Evolutionary conservation across 2,113 vertebrate genomes (phyloP), one percentile per base, ranked within the genome.

Genomic region (Trogon surrucura): DNA sequence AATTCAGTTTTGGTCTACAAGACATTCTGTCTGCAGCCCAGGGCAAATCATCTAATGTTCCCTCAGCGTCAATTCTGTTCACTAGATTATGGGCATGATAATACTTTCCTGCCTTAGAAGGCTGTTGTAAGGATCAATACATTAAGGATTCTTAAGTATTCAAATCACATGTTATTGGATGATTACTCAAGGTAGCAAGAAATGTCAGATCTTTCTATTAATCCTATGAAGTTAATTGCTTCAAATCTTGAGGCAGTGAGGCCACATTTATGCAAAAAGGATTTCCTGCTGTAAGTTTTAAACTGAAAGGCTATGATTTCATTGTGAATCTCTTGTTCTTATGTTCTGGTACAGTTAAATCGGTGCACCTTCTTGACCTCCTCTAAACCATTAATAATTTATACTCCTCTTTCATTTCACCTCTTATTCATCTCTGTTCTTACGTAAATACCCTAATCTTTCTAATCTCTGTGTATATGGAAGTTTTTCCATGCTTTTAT

Each of bases 311-410:
- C 38, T 85, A 30, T 17, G 45, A 86, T 94, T 94, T 70, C 64
- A 72, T 19, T 83, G 29, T 70, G 65, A 92, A 88, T 20, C 20
- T 60, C 70, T 94, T 96, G 70, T 87, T 94, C 77, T 57, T 71
- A 23, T 70, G 82, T 66, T 91, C 72, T 73, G 44, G 80, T 64
- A 82, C 20, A 79, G 48, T 86, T 86, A 93, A 82, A 96, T 50
- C 2, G 0, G 41, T 87, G 50, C 51, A 70, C 30, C 30, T 57
- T 60, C 44, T 61, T 91, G 91, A 93, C 90, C 78, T 89, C 82
- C 67, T 80, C 48, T 94, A 90, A 91, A 89, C 38, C 64, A 87
- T 96, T 94, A 84, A 96, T 93, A 93, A 96, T 95, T 91, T 75
- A 96, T 69, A 84, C 50, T 67, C 23, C 21, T 89, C 93, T 91